phyloP scores from a whole-genome alignment of 2,797 vertebrate genomes.

The Coregonus sp. region DNA sequence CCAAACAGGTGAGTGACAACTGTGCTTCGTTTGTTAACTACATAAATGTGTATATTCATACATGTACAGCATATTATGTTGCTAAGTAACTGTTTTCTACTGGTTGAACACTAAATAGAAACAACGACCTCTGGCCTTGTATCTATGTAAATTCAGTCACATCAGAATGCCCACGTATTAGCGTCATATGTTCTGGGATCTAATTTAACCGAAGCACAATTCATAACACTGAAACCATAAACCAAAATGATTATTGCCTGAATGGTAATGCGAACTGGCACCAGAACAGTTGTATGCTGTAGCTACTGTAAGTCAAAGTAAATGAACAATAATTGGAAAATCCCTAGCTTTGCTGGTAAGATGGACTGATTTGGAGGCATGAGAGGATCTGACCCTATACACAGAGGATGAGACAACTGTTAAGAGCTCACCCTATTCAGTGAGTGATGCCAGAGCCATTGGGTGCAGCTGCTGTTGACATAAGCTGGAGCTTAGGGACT shows the following conservation, averaged over 20 bases:
- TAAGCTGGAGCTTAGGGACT: neutral
- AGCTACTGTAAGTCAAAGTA: no score
- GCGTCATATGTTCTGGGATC: neutral
- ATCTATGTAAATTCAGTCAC: no score
- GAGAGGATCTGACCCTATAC: neutral
- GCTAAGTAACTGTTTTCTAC: no score
- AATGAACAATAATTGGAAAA: no score
- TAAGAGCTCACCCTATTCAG: neutral
- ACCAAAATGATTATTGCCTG: neutral
- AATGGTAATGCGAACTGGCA: neutral
- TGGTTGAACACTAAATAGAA: no score
- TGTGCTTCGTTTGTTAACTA: neutral
- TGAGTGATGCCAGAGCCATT: neutral
- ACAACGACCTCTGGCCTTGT: no score
- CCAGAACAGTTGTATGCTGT: neutral
- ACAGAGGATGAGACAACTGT: neutral
- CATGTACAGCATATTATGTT: no score
- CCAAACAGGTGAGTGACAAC: neutral
- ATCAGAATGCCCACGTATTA: no score
- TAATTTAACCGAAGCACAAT: neutral
- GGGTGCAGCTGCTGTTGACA: neutral
- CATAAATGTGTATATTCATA: no score
- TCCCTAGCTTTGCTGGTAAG: no score
- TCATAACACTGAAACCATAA: neutral
- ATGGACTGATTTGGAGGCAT: no score